A percentile compares a stretch with the other conserved stretches of the same genome.
Evolutionary conservation across 2,888 invertebrate species (phyloP).

Genomic region (Drepana falcataria): DNA sequence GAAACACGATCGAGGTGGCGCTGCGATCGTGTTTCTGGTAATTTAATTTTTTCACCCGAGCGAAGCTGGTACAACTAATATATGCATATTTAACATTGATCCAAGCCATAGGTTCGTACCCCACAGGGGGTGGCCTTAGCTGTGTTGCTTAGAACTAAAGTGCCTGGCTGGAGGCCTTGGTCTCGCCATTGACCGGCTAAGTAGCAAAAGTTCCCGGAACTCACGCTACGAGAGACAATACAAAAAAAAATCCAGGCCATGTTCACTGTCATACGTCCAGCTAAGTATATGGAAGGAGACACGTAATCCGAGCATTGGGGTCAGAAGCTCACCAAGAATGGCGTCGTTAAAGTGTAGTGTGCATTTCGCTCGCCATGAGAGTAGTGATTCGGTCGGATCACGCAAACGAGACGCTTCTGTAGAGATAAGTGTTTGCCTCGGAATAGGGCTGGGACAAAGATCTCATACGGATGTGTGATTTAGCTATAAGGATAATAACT

Average conservation of each 20-base stretch:
- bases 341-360: not conserved
- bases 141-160: too few species aligned
- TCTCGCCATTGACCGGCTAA: too few species aligned
- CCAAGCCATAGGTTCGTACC: too few species aligned
- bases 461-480: not conserved
- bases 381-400: conserved; percentile 18
- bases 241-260: not conserved
- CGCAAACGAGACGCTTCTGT: conserved; percentile 13
- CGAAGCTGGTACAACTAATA: too few species aligned
- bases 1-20: too few species aligned
- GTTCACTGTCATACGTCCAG: not conserved
- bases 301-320: not conserved
- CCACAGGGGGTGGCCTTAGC: too few species aligned
- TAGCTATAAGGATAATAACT: not conserved
- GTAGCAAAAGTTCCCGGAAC: too few species aligned
- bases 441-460: not conserved
- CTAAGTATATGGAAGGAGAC: not conserved
- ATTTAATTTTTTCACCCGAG: too few species aligned
- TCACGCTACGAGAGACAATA: too few species aligned
- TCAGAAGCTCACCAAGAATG: not conserved
- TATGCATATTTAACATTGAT: too few species aligned
- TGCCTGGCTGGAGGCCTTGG: too few species aligned
- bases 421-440: not conserved
- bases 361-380: conserved; percentile 4
- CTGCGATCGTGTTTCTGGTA: too few species aligned